Percentiles rank a stretch among this genome's conserved stretches.
Conservation (phyloP, 2,888 invertebrate species). For the Lydus trimaculatus region DNA sequence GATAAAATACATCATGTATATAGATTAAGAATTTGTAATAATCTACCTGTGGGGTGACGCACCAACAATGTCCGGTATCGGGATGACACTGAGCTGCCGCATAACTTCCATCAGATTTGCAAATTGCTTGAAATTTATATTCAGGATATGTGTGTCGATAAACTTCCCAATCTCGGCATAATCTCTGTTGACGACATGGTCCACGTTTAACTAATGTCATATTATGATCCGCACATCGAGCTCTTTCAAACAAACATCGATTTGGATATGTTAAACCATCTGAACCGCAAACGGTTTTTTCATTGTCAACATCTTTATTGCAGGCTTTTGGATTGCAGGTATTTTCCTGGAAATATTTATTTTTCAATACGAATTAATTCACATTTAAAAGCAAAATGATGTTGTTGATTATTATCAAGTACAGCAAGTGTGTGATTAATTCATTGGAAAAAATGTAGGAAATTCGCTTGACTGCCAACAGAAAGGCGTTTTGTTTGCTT, state of each 20-base stretch:
- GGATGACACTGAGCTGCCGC: conserved; percentile 85
- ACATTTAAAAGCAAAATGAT: conserved; percentile 26
- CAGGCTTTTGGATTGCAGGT: conserved; percentile 55
- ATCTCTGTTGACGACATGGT: conserved; percentile 72
- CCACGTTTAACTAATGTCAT: conserved; percentile 78
- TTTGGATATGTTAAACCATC: conserved; percentile 85
- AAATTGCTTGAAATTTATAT: conserved; percentile 73
- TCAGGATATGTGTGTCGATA: conserved; percentile 38
- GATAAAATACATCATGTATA: neutral
- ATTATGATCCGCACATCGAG: conserved; percentile 78
- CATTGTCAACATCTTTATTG: conserved; percentile 44
- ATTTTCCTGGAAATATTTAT: conserved; percentile 30
- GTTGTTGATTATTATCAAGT: conserved; percentile 22
- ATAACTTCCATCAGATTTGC: conserved; percentile 84
- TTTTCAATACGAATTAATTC: neutral
- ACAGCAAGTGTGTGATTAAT: neutral
- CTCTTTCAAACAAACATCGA: conserved; percentile 78
- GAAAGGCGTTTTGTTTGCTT: neutral
- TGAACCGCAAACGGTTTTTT: conserved; percentile 74
- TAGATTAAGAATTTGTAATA: neutral
- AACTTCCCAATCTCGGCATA: conserved; percentile 47
- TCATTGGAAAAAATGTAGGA: conserved; percentile 14
- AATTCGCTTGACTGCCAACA: neutral
- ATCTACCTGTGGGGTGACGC: conserved; percentile 71
- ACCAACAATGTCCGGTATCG: conserved; percentile 68